phyloP scores from a whole-genome alignment of 2,797 vertebrate genomes.

The Gymnothorax reevesii region DNA sequence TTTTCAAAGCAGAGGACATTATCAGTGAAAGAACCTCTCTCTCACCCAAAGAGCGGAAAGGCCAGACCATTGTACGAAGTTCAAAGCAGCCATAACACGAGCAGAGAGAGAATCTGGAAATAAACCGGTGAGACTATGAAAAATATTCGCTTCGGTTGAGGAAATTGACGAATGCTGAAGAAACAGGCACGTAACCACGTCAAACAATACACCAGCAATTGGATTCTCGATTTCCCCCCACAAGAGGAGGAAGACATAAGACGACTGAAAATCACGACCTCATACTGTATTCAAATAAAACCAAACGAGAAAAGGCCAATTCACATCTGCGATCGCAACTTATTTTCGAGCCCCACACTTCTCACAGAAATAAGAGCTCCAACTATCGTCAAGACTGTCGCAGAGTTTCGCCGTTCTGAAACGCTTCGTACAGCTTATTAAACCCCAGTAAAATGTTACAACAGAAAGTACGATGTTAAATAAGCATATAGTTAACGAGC shows the following conservation, averaged over 20 bases:
- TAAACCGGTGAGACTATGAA: neutral
- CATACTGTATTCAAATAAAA: conserved; percentile 5
- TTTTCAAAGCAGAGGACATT: neutral
- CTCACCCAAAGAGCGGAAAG: neutral
- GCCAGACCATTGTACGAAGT: neutral
- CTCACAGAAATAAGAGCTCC: neutral
- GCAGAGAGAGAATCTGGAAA: conserved; percentile 1
- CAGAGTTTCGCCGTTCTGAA: neutral
- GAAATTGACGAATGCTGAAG: neutral
- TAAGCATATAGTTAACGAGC: neutral
- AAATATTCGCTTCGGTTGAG: neutral
- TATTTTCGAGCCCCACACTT: neutral
- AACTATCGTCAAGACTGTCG: neutral
- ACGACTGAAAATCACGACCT: conserved; percentile 21
- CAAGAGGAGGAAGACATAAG: neutral
- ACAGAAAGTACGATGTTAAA: neutral
- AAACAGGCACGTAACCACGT: conserved; percentile 4
- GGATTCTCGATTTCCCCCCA: neutral
- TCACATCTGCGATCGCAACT: neutral
- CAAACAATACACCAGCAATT: conserved; percentile 20
- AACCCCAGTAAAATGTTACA: neutral
- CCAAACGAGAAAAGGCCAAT: neutral
- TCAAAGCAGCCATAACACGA: neutral
- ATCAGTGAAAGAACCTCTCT: neutral
- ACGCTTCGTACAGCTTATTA: neutral